phyloP scores from a whole-genome alignment of 2,888 invertebrate species.

The Bimastos eiseni region DNA sequence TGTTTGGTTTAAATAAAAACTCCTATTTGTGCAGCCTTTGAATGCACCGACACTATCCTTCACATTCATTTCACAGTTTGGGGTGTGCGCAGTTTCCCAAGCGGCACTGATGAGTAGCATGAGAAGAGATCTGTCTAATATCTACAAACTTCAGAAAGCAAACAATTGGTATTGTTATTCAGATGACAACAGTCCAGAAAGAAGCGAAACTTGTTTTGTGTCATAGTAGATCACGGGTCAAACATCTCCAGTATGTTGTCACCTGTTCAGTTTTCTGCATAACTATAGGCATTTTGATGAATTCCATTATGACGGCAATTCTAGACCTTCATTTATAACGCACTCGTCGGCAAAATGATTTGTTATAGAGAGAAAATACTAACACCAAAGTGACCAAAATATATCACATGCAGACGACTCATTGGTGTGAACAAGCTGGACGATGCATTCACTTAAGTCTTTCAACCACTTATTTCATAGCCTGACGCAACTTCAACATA shows the following conservation, averaged over 20 bases:
- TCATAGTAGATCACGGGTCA: not conserved
- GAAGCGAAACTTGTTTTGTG: not conserved
- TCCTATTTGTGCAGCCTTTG: not conserved
- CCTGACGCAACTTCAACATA: too few species aligned
- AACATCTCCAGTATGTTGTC: not conserved
- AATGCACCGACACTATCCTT: not conserved
- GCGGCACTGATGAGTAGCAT: not conserved
- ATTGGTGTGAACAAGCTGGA: too few species aligned
- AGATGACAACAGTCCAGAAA: not conserved
- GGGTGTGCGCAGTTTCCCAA: not conserved
- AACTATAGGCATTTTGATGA: not conserved
- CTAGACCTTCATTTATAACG: not conserved
- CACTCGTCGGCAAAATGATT: not conserved
- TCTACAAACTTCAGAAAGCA: not conserved
- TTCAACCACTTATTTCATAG: too few species aligned
- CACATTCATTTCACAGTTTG: not conserved
- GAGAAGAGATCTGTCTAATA: not conserved
- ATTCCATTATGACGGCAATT: not conserved
- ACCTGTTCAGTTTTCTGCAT: not conserved
- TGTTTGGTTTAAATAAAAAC: not conserved
- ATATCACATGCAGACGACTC: too few species aligned
- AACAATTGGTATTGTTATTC: not conserved
- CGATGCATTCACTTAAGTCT: too few species aligned
- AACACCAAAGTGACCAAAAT: too few species aligned
- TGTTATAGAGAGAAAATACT: too few species aligned